These are phyloP conservation scores for Lasioglossum lativentre DNA, from an alignment of 2,888 invertebrate genomes.

Conservation along the genomic window DNA sequence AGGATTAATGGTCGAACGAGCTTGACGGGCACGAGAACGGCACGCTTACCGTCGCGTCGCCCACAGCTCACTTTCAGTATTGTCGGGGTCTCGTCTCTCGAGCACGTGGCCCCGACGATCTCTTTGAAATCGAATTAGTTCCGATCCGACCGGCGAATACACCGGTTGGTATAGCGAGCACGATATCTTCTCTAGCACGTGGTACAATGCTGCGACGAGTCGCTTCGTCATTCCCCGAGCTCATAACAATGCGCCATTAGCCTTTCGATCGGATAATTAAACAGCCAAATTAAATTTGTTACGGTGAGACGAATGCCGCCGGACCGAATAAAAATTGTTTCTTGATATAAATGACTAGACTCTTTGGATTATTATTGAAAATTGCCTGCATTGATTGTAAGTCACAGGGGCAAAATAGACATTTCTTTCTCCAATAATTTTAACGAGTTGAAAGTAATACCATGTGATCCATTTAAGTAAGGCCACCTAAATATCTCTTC, in stretches of 20 bases:
- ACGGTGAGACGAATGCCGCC: neutral
- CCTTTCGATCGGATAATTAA: conserved; percentile 54
- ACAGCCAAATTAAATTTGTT: neutral
- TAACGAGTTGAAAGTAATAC: too few species aligned
- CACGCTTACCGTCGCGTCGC: conserved; percentile 39
- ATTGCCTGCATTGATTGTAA: too few species aligned
- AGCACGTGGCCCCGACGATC: conserved; percentile 53
- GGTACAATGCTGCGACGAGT: conserved; percentile 71
- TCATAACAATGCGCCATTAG: conserved; percentile 74
- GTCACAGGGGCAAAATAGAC: too few species aligned
- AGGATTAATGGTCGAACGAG: conserved; percentile 26
- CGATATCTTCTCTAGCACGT: conserved; percentile 71
- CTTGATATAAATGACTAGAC: neutral
- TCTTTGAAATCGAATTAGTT: conserved; percentile 79
- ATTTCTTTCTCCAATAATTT: too few species aligned
- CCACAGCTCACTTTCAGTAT: conserved; percentile 48
- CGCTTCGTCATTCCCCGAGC: conserved; percentile 74
- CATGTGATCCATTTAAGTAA: too few species aligned
- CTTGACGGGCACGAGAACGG: conserved; percentile 29
- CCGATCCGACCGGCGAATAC: conserved; percentile 72
- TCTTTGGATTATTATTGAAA: too few species aligned
- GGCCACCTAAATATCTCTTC: too few species aligned
- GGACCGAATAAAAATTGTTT: neutral
- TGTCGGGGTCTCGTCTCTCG: conserved; percentile 25
- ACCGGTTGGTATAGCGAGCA: conserved; percentile 20